Evolutionary conservation across 53 echinoderm and acorn worm species (phyloP).

Genomic region (Zoroaster sp.): DNA sequence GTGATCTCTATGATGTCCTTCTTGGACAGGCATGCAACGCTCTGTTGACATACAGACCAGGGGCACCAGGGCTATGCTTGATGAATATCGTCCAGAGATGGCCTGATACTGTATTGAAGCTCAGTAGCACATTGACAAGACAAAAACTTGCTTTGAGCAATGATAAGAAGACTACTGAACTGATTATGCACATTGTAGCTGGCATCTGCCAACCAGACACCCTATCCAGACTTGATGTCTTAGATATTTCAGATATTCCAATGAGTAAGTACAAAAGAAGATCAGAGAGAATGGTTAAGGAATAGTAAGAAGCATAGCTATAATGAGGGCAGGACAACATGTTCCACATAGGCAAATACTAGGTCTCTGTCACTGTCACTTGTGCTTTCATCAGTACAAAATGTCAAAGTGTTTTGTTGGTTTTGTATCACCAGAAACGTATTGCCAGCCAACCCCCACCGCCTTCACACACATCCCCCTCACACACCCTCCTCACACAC

Average conservation of each 20-base stretch:
- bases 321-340: too few species aligned
- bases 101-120: slow-evolving; percentile 7
- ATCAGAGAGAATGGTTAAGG: too few species aligned
- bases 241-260: slow-evolving; percentile 35
- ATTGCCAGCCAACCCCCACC: too few species aligned
- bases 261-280: slow-evolving; percentile 33
- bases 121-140: neutral
- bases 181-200: slow-evolving; percentile 29
- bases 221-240: neutral
- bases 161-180: slow-evolving; percentile 15
- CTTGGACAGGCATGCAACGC: slow-evolving; percentile 34
- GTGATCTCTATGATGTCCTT: slow-evolving; percentile 27
- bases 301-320: too few species aligned
- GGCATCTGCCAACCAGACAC: slow-evolving; percentile 10
- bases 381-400: too few species aligned
- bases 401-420: too few species aligned
- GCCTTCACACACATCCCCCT: too few species aligned
- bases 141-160: neutral
- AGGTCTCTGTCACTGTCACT: too few species aligned
- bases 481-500: too few species aligned
- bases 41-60: neutral
- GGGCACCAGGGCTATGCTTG: slow-evolving; percentile 36
- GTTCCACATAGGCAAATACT: too few species aligned
- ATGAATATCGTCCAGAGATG: slow-evolving; percentile 24
- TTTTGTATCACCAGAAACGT: too few species aligned